Base-by-base conservation (phyloP, 1,140 invertebrate genomes). In the Archivesica marissinica region DNA sequence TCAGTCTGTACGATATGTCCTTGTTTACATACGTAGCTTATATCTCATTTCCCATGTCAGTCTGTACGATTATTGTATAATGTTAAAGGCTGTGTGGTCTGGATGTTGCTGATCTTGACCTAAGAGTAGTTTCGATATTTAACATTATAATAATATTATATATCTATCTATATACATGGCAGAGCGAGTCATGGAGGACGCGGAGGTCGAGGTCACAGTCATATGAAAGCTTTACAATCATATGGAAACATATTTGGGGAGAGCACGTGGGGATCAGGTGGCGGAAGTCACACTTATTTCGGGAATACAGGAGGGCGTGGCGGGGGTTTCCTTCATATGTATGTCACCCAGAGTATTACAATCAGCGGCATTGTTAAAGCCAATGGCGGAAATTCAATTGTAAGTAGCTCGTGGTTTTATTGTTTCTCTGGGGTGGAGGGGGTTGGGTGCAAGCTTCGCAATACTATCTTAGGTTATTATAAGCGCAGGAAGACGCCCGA, bases 211-310 rank as follows among this genome's bases (percentile, higher is more conserved):
- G 87, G 86, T 2, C 15, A 52, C 13, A 38, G n/a, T 23, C 44
- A 30, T 28, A 50, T 79, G 2, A 15, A 28, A 15, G 85, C 87
- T 15, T 61, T 20, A 1, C 66, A 87, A 41, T 85, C 89, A 0
- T 88, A 91, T 74, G 89, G 88, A 33, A 88, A 54, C 75, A 92
- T 92, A 83, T 91, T 85, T 56, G 76, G 77, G 0, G 61, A 72
- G 17, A 84, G 88, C 56, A 87, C 79, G 0, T 91, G 86, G 90
- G 91, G 91, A 11, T 90, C 89, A 76, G 91, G 91, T 13, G 90
- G 90, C 6, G 91, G 91, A 28, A 86, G 85, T 9, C 33, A 86
- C 35, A 52, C 44, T 7, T 41, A 68, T 13, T 44, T 30, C 20
- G 68, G 41, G 13, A 44, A 66, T 38, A 77, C 50, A 52, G 91